These are phyloP conservation scores for Drosophila meridiana DNA, from an alignment of 2,888 invertebrate species.

Conservation along the genomic window DNA sequence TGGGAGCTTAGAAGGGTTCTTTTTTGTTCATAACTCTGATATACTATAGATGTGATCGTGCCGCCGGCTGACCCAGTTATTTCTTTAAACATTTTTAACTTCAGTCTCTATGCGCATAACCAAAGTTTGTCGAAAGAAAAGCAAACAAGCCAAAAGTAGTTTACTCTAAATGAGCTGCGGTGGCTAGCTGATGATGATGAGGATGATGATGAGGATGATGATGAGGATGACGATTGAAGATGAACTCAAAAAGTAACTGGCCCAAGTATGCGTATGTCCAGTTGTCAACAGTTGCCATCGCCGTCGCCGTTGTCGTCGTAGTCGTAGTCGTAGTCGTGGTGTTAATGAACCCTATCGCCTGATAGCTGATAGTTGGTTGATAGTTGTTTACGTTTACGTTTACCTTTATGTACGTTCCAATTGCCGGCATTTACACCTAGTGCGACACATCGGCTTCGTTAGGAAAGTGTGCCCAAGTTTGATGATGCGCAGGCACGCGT, in stretches of 20 bases:
- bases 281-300: constrained; percentile 52
- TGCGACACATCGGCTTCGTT: constrained; percentile 57
- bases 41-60: constrained; percentile 16
- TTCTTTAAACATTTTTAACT: constrained; percentile 24
- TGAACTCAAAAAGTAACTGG: constrained; percentile 17
- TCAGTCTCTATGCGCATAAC: not conserved
- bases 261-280: constrained; percentile 30
- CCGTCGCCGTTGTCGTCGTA: constrained; percentile 5
- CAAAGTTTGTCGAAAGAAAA: constrained; percentile 40
- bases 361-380: constrained; percentile 43
- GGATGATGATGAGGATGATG: not conserved
- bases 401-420: constrained; percentile 47
- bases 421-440: constrained; percentile 57
- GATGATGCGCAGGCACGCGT: constrained; percentile 77
- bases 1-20: constrained; percentile 20
- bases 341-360: constrained; percentile 72
- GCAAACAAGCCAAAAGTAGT: constrained; percentile 48
- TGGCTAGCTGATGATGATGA: not conserved
- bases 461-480: constrained; percentile 78
- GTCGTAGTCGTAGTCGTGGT: constrained; percentile 26
- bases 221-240: constrained; percentile 40
- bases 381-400: constrained; percentile 59
- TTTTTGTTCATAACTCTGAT: constrained; percentile 17
- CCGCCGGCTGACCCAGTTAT: constrained; percentile 53
- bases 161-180: constrained; percentile 21